These are phyloP conservation scores for Neodontobutis hainanensis DNA, from an alignment of 2,113 vertebrate genomes.

Conservation along the genomic window DNA sequence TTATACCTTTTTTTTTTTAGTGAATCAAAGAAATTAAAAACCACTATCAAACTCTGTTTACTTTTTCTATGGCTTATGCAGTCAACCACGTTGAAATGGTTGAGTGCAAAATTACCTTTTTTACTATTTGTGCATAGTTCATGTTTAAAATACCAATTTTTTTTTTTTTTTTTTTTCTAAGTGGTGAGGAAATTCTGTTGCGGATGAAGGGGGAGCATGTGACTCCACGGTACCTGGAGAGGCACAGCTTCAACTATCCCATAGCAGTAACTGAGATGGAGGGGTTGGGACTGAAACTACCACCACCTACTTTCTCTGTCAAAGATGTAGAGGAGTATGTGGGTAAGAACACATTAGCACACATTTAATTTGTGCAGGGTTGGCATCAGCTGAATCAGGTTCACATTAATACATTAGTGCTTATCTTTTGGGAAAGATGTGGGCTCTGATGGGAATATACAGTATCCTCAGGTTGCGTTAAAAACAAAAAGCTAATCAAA, in stretches of 20 bases:
- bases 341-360: slow-evolving; percentile 80
- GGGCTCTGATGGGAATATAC: slow-evolving; percentile 2
- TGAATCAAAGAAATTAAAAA: too few relatives aligned
- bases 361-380: neutral
- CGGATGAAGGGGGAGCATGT: slow-evolving; percentile 92
- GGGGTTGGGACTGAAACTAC: slow-evolving; percentile 91
- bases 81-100: too few relatives aligned
- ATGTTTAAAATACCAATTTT: neutral
- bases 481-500: slow-evolving; percentile 41
- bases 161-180: slow-evolving; percentile 50
- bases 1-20: too few relatives aligned
- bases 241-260: slow-evolving; percentile 92
- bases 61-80: too few relatives aligned
- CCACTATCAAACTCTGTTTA: too few relatives aligned
- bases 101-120: too few relatives aligned
- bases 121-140: neutral
- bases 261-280: slow-evolving; percentile 90
- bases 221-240: slow-evolving; percentile 92
- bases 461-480: slow-evolving; percentile 20
- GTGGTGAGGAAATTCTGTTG: slow-evolving; percentile 90
- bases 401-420: slow-evolving; percentile 14
- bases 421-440: slow-evolving; percentile 22
- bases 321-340: slow-evolving; percentile 94
- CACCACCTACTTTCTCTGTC: slow-evolving; percentile 87
- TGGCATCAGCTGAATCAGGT: slow-evolving; percentile 17